Evolutionary conservation across 2,888 invertebrate genomes (phyloP), one percentile per base, ranked within the genome.

Genomic region (Agrenia bidenticulata): DNA sequence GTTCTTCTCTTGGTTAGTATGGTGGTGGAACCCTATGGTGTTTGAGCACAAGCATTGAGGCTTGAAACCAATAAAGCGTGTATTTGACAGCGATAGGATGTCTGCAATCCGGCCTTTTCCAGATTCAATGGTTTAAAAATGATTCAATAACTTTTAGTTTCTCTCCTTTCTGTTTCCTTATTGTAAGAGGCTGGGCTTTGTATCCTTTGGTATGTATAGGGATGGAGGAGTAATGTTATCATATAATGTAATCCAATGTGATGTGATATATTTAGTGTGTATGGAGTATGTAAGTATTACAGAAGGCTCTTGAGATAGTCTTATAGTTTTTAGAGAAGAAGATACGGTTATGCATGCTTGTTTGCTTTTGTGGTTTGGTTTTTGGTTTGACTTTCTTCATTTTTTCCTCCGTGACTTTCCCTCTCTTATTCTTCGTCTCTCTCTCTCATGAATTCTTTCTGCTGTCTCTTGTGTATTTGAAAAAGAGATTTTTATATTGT

Each of bases 111-210:
- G 51, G 66, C 60, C 63, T 61, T 60, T 71, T 63, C 55, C 49
- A 59, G 68, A 68, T 66, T 67, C 67, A 68, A 71, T 68, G 66
- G 67, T 68, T 71, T 71, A 68, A 71, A 71, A 71, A 67, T 71
- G 70, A 71, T 71, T 71, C 70, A 71, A 71, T 71, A 71, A 71
- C 70, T 71, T 68, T 70, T 66, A 57, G 61, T 66, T 64, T 67
- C 57, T 26, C 57, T 51, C 15, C 24, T 24, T 23, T 4, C 15
- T 15, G 2, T 23, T 23, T 19, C 19, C 15, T 45, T n/a, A 4
- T 45, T 45, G 32, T 32, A 32, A 32, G 4, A 32, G 32, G 4
- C 32, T 32, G n/a, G n/a, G n/a, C n/a, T 32, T 32, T 32, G 32
- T 32, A 32, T 32, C 32, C 32, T 32, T 11, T 11, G 32, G 11